Evolutionary conservation across 2,797 vertebrate species (phyloP).

Genomic region (Gastrophryne carolinensis): DNA sequence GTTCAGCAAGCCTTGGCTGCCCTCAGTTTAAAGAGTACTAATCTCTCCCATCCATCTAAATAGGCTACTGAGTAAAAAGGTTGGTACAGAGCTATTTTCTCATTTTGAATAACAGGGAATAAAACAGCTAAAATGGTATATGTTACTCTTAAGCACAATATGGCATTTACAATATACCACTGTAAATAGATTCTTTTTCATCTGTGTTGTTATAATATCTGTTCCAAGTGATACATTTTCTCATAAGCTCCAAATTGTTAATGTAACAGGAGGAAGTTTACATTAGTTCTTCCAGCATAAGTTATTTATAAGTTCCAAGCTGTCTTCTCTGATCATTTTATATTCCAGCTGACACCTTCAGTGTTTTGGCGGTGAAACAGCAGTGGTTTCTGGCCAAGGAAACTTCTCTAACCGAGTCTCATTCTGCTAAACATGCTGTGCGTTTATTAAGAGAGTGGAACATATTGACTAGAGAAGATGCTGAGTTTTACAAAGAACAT

Average conservation of each 20-base stretch:
- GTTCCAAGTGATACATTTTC: conserved; percentile 33
- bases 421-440: conserved; percentile 47
- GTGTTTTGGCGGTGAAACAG: conserved; percentile 38
- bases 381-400: conserved; percentile 52
- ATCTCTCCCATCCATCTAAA: no score
- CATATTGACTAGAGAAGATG: conserved; percentile 34
- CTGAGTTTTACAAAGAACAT: conserved; percentile 29
- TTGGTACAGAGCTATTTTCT: not conserved
- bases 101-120: not conserved
- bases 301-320: conserved; percentile 55
- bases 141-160: not conserved
- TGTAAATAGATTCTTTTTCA: conserved; percentile 23
- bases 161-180: not conserved
- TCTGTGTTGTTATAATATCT: conserved; percentile 19
- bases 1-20: no score
- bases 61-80: no score
- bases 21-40: no score
- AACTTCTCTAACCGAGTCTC: conserved; percentile 48
- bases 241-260: conserved; percentile 40
- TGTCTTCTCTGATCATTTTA: conserved; percentile 48
- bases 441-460: conserved; percentile 25
- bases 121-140: not conserved
- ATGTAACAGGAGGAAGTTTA: conserved; percentile 51
- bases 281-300: conserved; percentile 45
- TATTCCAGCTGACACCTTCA: conserved; percentile 46